phyloP scores from a whole-genome alignment of 2,888 invertebrate genomes.

The Exocentrus adspersus region DNA sequence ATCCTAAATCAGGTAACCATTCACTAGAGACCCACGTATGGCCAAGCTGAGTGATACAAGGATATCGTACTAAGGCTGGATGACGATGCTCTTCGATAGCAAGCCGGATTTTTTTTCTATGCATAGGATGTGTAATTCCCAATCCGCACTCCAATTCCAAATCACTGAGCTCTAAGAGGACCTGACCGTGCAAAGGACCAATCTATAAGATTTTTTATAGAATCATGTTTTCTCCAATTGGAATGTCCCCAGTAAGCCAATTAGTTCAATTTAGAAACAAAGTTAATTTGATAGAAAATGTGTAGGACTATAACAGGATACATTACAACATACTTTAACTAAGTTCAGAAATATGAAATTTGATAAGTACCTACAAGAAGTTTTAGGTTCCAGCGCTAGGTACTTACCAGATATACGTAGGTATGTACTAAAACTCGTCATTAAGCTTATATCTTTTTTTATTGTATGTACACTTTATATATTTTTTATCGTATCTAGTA shows the following conservation, averaged over 20 bases:
- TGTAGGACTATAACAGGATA: too few relatives aligned
- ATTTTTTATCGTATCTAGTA: too few relatives aligned
- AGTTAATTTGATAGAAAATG: too few relatives aligned
- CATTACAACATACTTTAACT: too few relatives aligned
- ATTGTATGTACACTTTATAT: too few relatives aligned
- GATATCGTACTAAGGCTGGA: constrained; percentile 87
- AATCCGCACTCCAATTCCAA: constrained; percentile 90
- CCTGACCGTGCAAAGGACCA: constrained; percentile 78
- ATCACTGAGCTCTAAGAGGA: constrained; percentile 90
- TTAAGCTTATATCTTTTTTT: too few relatives aligned
- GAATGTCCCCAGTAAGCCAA: constrained; percentile 40
- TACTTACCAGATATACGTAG: too few relatives aligned
- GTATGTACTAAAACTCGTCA: too few relatives aligned
- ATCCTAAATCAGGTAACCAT: constrained; percentile 91
- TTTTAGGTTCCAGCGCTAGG: too few relatives aligned
- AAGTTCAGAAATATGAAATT: too few relatives aligned
- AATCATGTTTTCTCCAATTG: constrained; percentile 48
- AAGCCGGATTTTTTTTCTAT: constrained; percentile 89
- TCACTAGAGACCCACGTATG: constrained; percentile 95
- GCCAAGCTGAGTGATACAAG: constrained; percentile 85
- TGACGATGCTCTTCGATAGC: constrained; percentile 94
- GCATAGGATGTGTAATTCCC: constrained; percentile 92
- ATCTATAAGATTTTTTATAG: constrained; percentile 72
- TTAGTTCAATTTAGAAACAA: constrained; percentile 20
- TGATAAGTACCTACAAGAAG: too few relatives aligned